phyloP scores from a whole-genome alignment of 1,140 invertebrate genomes.

The Zeugodacus cucurbitae region DNA sequence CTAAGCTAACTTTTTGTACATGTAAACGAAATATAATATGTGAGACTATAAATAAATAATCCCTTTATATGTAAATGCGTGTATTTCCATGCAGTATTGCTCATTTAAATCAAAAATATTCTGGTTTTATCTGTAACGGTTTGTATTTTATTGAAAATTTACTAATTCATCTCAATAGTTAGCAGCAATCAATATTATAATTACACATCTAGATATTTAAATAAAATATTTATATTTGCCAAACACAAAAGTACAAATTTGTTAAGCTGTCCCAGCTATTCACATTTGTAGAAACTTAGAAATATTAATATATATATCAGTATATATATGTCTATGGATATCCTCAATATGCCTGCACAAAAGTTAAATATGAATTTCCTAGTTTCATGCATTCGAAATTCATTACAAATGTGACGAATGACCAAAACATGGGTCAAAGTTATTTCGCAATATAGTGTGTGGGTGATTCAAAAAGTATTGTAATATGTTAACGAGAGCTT shows the following conservation, averaged over 20 bases:
- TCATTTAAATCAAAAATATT: too few relatives aligned
- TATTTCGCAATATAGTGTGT: too few relatives aligned
- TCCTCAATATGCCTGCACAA: too few relatives aligned
- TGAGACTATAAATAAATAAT: not conserved
- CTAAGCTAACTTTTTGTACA: not conserved
- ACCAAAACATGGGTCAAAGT: not conserved
- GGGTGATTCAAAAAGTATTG: not conserved
- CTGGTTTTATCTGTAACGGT: not conserved
- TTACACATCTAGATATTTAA: not conserved
- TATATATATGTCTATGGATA: too few relatives aligned
- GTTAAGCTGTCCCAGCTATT: not conserved
- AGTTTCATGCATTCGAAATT: not conserved
- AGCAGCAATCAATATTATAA: not conserved
- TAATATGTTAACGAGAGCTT: not conserved
- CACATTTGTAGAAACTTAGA: not conserved
- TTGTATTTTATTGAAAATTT: not conserved
- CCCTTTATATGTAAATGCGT: too few relatives aligned
- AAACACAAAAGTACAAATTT: not conserved
- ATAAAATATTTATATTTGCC: not conserved
- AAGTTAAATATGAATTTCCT: not conserved
- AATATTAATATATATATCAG: too few relatives aligned
- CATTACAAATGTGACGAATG: not conserved
- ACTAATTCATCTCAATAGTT: not conserved
- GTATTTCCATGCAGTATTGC: too few relatives aligned
- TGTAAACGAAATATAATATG: too few relatives aligned